Evolutionary conservation across 2,888 invertebrate species (phyloP).

Genomic region (Petrophora chlorosata): DNA sequence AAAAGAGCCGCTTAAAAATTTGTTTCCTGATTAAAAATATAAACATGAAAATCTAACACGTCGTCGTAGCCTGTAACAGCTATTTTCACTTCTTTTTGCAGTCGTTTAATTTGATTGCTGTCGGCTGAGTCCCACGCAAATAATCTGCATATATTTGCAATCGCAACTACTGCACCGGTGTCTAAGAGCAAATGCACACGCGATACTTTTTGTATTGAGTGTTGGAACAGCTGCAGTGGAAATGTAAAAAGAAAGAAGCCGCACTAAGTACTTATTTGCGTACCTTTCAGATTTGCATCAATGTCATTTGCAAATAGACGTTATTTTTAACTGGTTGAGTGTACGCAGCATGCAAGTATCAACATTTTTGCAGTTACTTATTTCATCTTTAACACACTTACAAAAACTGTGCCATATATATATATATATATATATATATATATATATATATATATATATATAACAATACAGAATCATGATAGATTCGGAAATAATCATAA

Average conservation of each 20-base stretch:
- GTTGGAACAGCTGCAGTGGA: neutral
- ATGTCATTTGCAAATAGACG: too few species aligned
- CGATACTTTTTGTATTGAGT: constrained; percentile 16
- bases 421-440: too few species aligned
- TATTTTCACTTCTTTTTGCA: constrained; percentile 55
- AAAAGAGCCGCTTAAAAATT: constrained; percentile 3
- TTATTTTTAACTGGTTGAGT: too few species aligned
- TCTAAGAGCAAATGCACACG: constrained; percentile 26
- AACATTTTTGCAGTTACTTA: too few species aligned
- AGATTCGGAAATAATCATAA: too few species aligned
- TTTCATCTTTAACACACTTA: too few species aligned
- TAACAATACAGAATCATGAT: too few species aligned
- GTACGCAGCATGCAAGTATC: too few species aligned
- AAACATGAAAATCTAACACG: constrained; percentile 30
- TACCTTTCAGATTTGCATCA: too few species aligned
- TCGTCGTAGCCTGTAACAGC: constrained; percentile 58
- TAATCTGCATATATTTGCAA: constrained; percentile 73
- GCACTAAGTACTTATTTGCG: neutral
- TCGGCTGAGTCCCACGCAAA: constrained; percentile 58
- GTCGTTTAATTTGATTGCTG: constrained; percentile 65
- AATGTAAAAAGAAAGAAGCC: neutral
- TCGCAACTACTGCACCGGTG: constrained; percentile 36
- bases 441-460: too few species aligned
- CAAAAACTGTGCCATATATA: too few species aligned
- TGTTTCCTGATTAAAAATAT: constrained; percentile 19